Base-by-base conservation (phyloP, 2,113 vertebrate species). In the Tautogolabrus adspersus region DNA sequence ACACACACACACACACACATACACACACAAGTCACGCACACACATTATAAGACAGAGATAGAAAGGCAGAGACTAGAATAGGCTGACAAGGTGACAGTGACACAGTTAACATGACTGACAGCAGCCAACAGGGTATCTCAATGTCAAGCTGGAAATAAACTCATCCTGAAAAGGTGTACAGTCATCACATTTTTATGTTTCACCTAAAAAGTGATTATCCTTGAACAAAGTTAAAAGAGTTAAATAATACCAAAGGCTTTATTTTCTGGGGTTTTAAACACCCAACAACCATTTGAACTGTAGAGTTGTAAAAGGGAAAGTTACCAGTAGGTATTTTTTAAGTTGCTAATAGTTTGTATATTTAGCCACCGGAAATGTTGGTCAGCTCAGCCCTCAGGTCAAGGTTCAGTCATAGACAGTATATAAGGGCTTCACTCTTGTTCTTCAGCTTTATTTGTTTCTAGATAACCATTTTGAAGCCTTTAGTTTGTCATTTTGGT, bases 51-150 rank as follows among this genome's bases (percentile, higher is more conserved):
- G 79, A 71, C 37, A 59, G 54, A 75, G 71, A 65, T 62, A 73
- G 15, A 54, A 9, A 15, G 0, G 0, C 19, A 56, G n/a, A 63
- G 51, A 77, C 75, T 47, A 52, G 85, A 86, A 83, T 63, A 81
- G 83, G 64, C 68, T 60, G 65, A 78, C 83, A 75, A 75, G 75
- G 82, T 83, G 87, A 86, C 75, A 66, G 61, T 77, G 83, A 86
- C 69, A 87, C 84, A 83, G 66, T 87, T 81, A 79, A 82, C 74
- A 15, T 11, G 67, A 79, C 52, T 73, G 87, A 85, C 74, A 69
- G 67, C 56, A 73, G 74, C 68, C 57, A 55, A 60, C 67, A n/a
- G 56, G 49, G 67, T 30, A 55, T 77, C 49, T 79, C 67, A 80
- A n/a, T 58, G 47, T 84, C 72, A 71, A 52, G 34, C 30, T 65